These are phyloP conservation scores for Blennius ocellaris DNA, from an alignment of 2,113 vertebrate genomes.

Conservation along the genomic window DNA sequence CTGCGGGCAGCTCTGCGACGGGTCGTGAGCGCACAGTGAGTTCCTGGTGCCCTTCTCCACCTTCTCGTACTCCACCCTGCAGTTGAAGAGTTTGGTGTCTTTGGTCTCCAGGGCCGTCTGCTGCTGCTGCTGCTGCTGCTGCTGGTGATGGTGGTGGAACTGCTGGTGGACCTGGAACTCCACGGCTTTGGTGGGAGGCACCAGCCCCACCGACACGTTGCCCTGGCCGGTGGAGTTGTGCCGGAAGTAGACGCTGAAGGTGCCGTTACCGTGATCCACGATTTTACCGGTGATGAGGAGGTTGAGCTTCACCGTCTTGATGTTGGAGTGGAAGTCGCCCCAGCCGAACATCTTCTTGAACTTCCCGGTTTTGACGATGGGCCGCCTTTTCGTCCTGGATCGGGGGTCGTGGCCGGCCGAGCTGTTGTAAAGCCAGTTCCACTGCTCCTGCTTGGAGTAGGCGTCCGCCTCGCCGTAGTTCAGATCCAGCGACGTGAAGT, in stretches of 20 bases:
- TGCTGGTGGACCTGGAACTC: slow-evolving; percentile 89
- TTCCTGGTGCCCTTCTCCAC: slow-evolving; percentile 97
- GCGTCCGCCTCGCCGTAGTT: slow-evolving; percentile 88
- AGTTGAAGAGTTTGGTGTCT: slow-evolving; percentile 99
- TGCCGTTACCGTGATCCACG: slow-evolving; percentile 96
- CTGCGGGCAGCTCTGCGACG: slow-evolving; percentile 97
- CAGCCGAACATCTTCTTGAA: slow-evolving; percentile 62
- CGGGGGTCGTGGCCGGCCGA: slow-evolving; percentile 88
- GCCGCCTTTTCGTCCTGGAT: slow-evolving; percentile 90
- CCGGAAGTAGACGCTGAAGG: slow-evolving; percentile 80
- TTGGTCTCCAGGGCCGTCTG: slow-evolving; percentile 94
- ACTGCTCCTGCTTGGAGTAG: slow-evolving; percentile 92
- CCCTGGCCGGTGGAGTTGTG: slow-evolving; percentile 98
- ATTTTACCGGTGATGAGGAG: slow-evolving; percentile 98
- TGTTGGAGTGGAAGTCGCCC: too few species aligned
- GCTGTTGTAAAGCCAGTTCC: slow-evolving; percentile 93
- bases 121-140: slow-evolving; percentile 84
- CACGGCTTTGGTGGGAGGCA: slow-evolving; percentile 96
- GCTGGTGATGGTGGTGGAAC: slow-evolving; percentile 71
- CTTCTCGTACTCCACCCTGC: slow-evolving; percentile 97
- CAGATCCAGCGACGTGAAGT: slow-evolving; percentile 91
- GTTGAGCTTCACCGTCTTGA: slow-evolving; percentile 86
- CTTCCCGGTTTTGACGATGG: slow-evolving; percentile 96
- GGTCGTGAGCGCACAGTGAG: slow-evolving; percentile 96
- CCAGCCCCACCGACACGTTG: slow-evolving; percentile 96